phyloP scores from a whole-genome alignment of 2,888 invertebrate species.

The Hipparchia semele region DNA sequence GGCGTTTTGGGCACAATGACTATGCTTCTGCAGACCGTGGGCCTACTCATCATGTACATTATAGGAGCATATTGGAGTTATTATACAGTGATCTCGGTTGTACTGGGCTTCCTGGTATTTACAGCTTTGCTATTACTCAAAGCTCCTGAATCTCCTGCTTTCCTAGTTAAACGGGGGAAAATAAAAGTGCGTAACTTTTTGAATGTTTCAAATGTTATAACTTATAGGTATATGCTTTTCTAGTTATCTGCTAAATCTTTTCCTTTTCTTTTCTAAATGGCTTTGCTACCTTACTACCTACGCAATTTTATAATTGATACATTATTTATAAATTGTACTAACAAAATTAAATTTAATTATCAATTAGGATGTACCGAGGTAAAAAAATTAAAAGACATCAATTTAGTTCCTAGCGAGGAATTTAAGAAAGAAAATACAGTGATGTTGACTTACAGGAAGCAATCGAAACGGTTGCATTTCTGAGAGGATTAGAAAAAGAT shows the following conservation, averaged over 20 bases:
- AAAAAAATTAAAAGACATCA: neutral
- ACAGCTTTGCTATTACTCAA: conserved; percentile 55
- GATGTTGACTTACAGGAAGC: conserved; percentile 55
- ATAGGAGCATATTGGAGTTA: conserved; percentile 63
- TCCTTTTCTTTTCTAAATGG: neutral
- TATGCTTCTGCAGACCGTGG: conserved; percentile 57
- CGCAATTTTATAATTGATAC: neutral
- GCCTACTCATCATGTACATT: conserved; percentile 59
- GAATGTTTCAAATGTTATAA: too few relatives aligned
- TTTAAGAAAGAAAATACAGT: conserved; percentile 1
- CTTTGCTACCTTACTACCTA: neutral
- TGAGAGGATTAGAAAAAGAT: conserved; percentile 55
- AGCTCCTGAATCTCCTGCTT: conserved; percentile 72
- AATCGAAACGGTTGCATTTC: conserved; percentile 48
- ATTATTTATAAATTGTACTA: neutral
- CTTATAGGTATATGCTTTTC: too few relatives aligned
- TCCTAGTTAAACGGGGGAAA: conserved; percentile 60
- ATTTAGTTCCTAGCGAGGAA: neutral
- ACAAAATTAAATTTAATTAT: neutral
- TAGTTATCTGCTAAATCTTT: neutral
- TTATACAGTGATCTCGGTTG: conserved; percentile 54
- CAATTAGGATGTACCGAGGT: conserved; percentile 4
- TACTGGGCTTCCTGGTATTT: conserved; percentile 52
- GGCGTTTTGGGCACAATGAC: conserved; percentile 59
- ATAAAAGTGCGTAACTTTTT: conserved; percentile 53